These are phyloP conservation scores for Pocillopora damicornis DNA, from an alignment of 64 coral and sea anemone genomes.

Conservation along the genomic window DNA sequence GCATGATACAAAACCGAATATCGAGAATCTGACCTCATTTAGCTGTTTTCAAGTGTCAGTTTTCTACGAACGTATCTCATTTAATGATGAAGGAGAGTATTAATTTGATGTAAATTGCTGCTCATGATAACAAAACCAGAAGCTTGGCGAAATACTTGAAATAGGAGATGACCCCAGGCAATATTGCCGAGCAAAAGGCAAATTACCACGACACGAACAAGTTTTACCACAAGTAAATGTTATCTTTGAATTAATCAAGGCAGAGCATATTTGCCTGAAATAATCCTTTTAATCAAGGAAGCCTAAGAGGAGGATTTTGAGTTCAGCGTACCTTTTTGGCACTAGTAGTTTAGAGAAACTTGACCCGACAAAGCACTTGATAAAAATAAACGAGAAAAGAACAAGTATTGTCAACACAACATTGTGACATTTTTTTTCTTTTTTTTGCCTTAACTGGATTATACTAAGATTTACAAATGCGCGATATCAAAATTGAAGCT, in stretches of 20 bases:
- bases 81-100: background rate
- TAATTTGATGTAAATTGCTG: background rate
- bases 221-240: background rate
- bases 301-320: background rate
- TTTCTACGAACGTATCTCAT: background rate
- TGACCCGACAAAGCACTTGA: conserved; percentile 17
- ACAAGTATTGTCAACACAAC: background rate
- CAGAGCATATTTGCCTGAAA: background rate
- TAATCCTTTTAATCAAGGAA: conserved; percentile 16
- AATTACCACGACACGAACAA: background rate
- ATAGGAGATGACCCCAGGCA: background rate
- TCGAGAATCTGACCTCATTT: background rate
- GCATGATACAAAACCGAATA: background rate
- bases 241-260: background rate
- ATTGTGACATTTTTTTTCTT: background rate
- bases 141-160: conserved; percentile 1
- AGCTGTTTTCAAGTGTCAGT: background rate
- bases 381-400: conserved; percentile 10
- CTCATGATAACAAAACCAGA: background rate
- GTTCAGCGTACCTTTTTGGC: conserved; percentile 22
- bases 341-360: background rate
- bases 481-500: background rate
- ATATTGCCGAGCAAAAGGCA: too few relatives aligned
- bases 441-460: background rate
- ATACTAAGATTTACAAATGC: conserved; percentile 4